These are phyloP conservation scores for Ochotona curzoniae DNA, from an alignment of 2,113 vertebrate genomes.

Conservation along the genomic window DNA sequence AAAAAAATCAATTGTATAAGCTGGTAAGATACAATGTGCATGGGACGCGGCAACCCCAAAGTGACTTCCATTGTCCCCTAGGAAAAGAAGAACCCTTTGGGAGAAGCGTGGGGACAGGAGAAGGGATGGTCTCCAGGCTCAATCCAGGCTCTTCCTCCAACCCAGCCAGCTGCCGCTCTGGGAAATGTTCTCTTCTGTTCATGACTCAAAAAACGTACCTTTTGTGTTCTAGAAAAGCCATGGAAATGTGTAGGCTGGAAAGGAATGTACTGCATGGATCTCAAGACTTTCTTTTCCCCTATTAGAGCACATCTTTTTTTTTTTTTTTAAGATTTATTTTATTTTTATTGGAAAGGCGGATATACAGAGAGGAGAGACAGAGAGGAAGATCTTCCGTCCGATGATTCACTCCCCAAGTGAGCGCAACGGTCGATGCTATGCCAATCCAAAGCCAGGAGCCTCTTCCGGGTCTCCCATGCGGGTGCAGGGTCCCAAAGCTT, in stretches of 20 bases:
- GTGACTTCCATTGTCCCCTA: neutral
- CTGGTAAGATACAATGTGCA: neutral
- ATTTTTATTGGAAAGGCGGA: too few species aligned
- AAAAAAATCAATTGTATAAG: neutral
- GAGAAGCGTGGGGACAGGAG: neutral
- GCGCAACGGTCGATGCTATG: too few species aligned
- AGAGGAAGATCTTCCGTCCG: too few species aligned
- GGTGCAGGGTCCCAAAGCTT: too few species aligned
- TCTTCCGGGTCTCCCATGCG: too few species aligned
- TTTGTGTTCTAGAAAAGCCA: neutral
- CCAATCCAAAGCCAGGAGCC: too few species aligned
- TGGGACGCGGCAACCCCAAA: too few species aligned
- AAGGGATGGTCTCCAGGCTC: neutral
- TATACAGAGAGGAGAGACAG: too few species aligned
- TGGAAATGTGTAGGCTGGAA: neutral
- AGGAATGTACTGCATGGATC: neutral
- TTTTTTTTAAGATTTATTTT: too few species aligned
- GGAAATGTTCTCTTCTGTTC: neutral
- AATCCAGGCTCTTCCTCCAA: neutral
- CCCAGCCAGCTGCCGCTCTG: too few species aligned
- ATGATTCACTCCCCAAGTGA: too few species aligned
- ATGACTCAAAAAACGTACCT: neutral
- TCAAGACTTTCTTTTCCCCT: neutral
- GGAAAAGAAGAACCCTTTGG: neutral
- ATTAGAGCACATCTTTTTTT: too few species aligned